A percentile compares a stretch with the other conserved stretches of the same genome.
Conservation (phyloP, 2,113 vertebrate genomes). For the Montifringilla adamsi region DNA sequence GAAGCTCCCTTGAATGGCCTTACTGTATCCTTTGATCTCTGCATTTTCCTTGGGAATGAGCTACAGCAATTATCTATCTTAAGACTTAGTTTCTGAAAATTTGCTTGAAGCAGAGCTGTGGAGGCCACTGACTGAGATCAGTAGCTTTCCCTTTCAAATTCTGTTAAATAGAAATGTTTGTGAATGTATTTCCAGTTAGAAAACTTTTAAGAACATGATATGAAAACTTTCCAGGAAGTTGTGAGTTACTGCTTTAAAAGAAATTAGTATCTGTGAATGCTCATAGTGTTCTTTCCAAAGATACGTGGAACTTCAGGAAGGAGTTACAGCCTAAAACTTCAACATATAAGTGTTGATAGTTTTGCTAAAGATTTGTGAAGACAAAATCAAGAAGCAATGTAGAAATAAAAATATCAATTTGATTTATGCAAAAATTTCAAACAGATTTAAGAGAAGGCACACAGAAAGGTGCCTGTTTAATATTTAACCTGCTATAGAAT, state of each 20-base stretch:
- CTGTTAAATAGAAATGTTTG: background rate
- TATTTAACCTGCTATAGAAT: background rate
- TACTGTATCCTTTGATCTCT: background rate
- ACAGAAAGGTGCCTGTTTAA: background rate
- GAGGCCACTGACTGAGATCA: background rate
- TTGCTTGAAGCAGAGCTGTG: background rate
- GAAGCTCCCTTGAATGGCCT: background rate
- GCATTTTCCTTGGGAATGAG: background rate
- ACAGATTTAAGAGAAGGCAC: background rate
- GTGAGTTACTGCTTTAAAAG: background rate
- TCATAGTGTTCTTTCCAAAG: background rate
- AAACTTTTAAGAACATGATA: background rate
- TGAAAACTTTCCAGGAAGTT: background rate
- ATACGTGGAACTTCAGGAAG: background rate
- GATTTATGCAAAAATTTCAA: background rate
- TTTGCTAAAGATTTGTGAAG: background rate
- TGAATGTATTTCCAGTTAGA: background rate
- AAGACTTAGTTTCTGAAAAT: background rate
- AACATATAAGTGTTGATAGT: background rate
- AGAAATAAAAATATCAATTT: background rate
- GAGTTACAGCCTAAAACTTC: background rate
- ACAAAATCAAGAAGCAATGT: background rate
- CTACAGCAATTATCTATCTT: background rate
- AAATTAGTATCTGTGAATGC: background rate
- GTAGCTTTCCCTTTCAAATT: background rate